Evolutionary conservation across 2,888 invertebrate species (phyloP), one percentile per base, ranked within the genome.

Genomic region (Cyclophora punctaria): DNA sequence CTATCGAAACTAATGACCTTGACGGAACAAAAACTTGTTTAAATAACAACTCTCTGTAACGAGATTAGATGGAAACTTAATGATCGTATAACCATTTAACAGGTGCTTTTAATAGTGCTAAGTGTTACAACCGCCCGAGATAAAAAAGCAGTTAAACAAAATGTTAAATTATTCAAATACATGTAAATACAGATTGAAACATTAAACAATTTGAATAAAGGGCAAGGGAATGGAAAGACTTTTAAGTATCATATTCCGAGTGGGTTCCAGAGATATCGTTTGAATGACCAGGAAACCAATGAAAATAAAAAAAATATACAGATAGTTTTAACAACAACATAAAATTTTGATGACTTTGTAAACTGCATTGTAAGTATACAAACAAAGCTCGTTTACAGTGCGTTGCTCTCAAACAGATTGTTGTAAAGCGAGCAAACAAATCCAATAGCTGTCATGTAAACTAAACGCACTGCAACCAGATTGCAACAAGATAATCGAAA

Each of bases 11-110:
- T 48, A 51, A 52, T 57, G 66, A 64, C 73, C 70, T 71, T 69
- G 69, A 55, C 57, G 54, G 52, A 54, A 58, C 57, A 64, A 68
- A 67, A 70, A 69, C 69, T 66, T 63, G 69, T 69, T 68, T 62
- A 64, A 64, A 64, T 59, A 67, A 66, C 62, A 66, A 64, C 58
- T 56, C 48, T 53, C 48, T 53, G 59, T 57, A 57, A 56, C 55
- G 53, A 65, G 59, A 58, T 62, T 59, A 58, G 49, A 59, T 53
- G 53, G 47, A 53, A 58, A 51, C 7, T 48, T 45, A 41, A 44
- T 46, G 20, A 46, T 46, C 44, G 20, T 44, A 47, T 34, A 41
- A 47, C 34, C n/a, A 46, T 46, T 34, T 41, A 37, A 46, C 40
- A 46, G 33, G 46, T 40, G 34, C 7, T 44, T 44, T 33, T 20